These are phyloP conservation scores for Spicauda simplicius DNA, from an alignment of 2,888 invertebrate genomes.

Conservation along the genomic window DNA sequence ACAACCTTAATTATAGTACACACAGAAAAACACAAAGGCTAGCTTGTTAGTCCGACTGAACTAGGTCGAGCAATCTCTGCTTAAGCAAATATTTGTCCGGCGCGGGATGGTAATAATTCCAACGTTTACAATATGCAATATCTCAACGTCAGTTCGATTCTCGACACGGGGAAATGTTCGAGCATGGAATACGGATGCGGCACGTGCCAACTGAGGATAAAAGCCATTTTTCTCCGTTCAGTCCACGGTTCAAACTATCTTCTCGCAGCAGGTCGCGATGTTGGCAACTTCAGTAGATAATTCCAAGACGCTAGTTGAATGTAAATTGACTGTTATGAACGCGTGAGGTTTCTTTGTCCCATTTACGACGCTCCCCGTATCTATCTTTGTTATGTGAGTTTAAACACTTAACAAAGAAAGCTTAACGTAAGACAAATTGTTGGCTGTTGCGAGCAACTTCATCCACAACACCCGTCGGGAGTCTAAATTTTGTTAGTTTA, in stretches of 20 bases:
- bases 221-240: constrained; percentile 60
- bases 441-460: constrained; percentile 7
- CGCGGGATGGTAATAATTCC: constrained; percentile 37
- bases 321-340: constrained; percentile 52
- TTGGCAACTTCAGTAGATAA: constrained; percentile 59
- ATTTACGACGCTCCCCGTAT: background rate
- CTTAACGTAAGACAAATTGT: constrained; percentile 35
- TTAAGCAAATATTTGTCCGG: constrained; percentile 40
- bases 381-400: constrained; percentile 19
- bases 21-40: constrained; percentile 28
- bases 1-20: constrained; percentile 11
- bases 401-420: constrained; percentile 38
- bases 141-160: constrained; percentile 41
- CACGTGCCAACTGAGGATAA: constrained; percentile 53
- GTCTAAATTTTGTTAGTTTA: constrained; percentile 18
- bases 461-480: background rate
- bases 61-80: constrained; percentile 37
- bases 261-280: constrained; percentile 60
- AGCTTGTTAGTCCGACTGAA: constrained; percentile 31
- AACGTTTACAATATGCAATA: constrained; percentile 38
- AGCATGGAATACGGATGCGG: constrained; percentile 42
- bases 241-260: constrained; percentile 54
- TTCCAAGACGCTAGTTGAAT: constrained; percentile 55
- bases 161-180: constrained; percentile 37
- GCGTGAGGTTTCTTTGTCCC: constrained; percentile 38